Conservation (phyloP, 2,888 invertebrate genomes). For the Thera britannica region DNA sequence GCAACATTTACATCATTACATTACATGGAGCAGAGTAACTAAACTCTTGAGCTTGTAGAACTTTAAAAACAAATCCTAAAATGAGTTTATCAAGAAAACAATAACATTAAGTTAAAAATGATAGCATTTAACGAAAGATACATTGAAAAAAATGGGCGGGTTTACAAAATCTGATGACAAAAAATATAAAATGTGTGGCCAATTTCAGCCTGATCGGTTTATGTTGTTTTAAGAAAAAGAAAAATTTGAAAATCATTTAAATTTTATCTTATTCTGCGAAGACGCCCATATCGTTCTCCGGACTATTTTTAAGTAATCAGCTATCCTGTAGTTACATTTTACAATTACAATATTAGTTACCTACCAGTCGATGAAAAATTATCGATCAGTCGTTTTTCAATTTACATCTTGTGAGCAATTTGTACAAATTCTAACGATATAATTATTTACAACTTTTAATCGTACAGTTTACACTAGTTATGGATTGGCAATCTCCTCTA, state of each 20-base stretch:
- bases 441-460: slow-evolving; percentile 69
- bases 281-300: slow-evolving; percentile 24
- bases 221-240: not conserved
- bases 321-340: slow-evolving; percentile 36
- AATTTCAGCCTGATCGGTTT: no score
- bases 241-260: not conserved
- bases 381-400: slow-evolving; percentile 80
- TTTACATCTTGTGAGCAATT: slow-evolving; percentile 82
- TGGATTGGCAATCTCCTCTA: slow-evolving; percentile 81
- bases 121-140: not conserved
- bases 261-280: not conserved
- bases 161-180: no score
- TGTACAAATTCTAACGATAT: slow-evolving; percentile 80
- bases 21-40: slow-evolving; percentile 47
- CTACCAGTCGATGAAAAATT: slow-evolving; percentile 81
- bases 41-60: slow-evolving; percentile 30
- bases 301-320: slow-evolving; percentile 29
- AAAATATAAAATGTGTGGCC: not conserved
- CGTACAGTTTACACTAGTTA: slow-evolving; percentile 61
- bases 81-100: not conserved
- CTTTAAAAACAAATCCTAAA: slow-evolving; percentile 47
- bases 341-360: slow-evolving; percentile 47
- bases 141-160: no score
- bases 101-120: not conserved
- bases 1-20: slow-evolving; percentile 80